Percentiles rank a stretch among this genome's conserved stretches.
Conservation (phyloP, 2,113 vertebrate species). For the Proteles cristata region DNA sequence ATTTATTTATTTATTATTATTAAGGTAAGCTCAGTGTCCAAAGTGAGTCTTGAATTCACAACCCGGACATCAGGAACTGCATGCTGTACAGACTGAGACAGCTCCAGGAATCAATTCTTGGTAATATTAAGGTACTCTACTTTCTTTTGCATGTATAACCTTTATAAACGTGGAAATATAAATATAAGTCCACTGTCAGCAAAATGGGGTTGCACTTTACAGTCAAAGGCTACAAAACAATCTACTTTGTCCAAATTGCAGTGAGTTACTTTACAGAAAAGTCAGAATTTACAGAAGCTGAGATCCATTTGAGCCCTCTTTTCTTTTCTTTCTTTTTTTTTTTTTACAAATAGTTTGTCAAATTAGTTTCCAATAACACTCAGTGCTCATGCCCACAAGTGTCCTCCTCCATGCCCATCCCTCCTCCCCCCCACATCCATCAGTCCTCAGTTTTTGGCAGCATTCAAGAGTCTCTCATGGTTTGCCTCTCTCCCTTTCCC, state of each 20-base stretch:
- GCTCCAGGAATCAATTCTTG: background rate
- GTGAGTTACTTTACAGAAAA: background rate
- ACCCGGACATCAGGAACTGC: background rate
- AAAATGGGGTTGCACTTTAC: background rate
- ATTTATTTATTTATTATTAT: background rate
- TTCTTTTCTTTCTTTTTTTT: too few relatives aligned
- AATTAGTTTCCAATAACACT: too few relatives aligned
- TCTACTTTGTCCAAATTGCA: background rate
- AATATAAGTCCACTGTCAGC: background rate
- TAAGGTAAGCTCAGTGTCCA: background rate
- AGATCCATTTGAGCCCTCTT: background rate
- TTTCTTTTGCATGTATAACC: background rate
- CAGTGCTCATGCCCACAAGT: too few relatives aligned
- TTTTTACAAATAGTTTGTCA: too few relatives aligned
- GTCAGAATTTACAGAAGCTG: background rate
- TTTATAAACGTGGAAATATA: background rate
- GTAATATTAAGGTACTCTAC: background rate
- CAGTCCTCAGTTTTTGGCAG: too few relatives aligned
- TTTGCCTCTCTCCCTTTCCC: too few relatives aligned
- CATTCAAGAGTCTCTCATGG: too few relatives aligned
- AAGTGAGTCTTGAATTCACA: background rate
- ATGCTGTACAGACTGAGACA: background rate
- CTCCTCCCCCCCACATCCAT: too few relatives aligned
- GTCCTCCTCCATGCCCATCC: too few relatives aligned
- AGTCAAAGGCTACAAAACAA: background rate